phyloP scores from a whole-genome alignment of 2,888 invertebrate species.

The Euclidia mi region DNA sequence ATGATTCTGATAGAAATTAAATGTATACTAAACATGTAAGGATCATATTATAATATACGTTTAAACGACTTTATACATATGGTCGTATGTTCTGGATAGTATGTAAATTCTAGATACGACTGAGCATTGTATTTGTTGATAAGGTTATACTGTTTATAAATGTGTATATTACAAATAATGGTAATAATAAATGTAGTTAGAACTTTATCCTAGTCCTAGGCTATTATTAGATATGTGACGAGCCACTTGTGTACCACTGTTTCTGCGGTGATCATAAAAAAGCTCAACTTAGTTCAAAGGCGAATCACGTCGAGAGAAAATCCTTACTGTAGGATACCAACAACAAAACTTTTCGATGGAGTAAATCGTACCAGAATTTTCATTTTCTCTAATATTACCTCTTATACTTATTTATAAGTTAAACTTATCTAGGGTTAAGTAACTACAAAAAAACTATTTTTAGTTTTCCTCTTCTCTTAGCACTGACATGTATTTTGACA shows the following conservation, averaged over 20 bases:
- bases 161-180: conserved; percentile 37
- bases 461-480: no score
- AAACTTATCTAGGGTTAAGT: not conserved
- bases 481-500: not conserved
- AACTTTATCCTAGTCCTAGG: conserved; percentile 53
- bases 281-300: conserved; percentile 26
- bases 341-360: not conserved
- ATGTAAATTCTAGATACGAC: conserved; percentile 39
- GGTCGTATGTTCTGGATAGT: conserved; percentile 19
- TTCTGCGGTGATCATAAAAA: conserved; percentile 16
- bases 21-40: conserved; percentile 11
- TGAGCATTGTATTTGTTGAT: conserved; percentile 51
- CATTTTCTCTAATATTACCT: conserved; percentile 1
- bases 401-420: not conserved
- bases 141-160: conserved; percentile 29
- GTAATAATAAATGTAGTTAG: conserved; percentile 30
- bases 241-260: conserved; percentile 12
- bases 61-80: not conserved
- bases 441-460: no score
- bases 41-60: not conserved
- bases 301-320: conserved; percentile 2
- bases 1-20: not conserved
- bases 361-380: conserved; percentile 5
- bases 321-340: not conserved
- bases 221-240: conserved; percentile 32